Conservation (phyloP, 2,797 vertebrate genomes). For the Potorous gilbertii region DNA sequence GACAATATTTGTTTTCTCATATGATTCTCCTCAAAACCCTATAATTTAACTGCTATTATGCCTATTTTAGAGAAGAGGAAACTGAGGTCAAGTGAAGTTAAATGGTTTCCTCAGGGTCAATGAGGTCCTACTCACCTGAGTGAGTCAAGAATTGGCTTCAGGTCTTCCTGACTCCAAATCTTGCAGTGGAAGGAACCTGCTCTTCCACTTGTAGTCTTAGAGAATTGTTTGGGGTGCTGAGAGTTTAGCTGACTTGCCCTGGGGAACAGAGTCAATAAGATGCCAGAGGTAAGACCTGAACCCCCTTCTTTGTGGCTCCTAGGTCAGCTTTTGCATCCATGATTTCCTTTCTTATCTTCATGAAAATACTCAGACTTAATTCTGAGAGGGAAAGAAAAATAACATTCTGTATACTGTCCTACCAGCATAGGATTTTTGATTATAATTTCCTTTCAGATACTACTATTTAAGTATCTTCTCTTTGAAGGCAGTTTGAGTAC, state of each 20-base stretch:
- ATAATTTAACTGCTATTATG: background rate
- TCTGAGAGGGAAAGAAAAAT: conserved; percentile 36
- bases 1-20: background rate
- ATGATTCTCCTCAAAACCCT: background rate
- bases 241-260: background rate
- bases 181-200: background rate
- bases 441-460: conserved; percentile 42
- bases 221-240: background rate
- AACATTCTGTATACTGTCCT: conserved; percentile 18
- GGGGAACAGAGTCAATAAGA: background rate
- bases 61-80: background rate
- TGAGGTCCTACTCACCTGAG: background rate
- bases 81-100: background rate
- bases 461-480: conserved; percentile 46
- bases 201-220: background rate
- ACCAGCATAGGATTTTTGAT: background rate
- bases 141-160: background rate
- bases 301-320: background rate
- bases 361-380: conserved; percentile 58
- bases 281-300: background rate
- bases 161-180: background rate
- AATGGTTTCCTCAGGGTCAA: background rate
- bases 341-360: background rate
- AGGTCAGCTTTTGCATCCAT: background rate
- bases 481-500: conserved; percentile 2